Base-by-base conservation (phyloP, 1,140 invertebrate species). In the Nasonia vitripennis region DNA sequence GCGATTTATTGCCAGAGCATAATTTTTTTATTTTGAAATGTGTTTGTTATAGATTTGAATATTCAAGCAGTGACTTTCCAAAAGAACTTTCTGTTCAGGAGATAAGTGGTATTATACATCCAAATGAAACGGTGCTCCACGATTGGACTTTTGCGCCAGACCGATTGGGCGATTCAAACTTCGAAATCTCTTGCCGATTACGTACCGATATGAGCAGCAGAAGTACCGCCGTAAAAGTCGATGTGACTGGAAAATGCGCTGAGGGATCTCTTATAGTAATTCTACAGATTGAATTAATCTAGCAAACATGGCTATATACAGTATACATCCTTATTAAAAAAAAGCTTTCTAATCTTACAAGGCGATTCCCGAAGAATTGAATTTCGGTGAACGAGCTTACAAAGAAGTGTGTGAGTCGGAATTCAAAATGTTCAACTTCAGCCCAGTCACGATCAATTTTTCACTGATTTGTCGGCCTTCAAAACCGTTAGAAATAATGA, bases 401-500 rank as follows among this genome's bases (percentile, higher is more conserved):
- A 87, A 87, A 6, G 37, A 84, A 68, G 68, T 83, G 0, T 87
- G 81, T 75, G 80, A 78, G 41, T 67, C 88, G 14, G 84, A 77
- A 71, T 89, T 92, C 23, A 79, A 88, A 17, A 12, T 91, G 17
- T 89, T 87, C 55, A 92, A 92, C 84, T 87, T 87, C 31, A 90
- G 89, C 84, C 20, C 73, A 10, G 89, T 91, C 2, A 88, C 87
- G 14, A 88, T 92, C 23, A 78, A 87, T 75, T 92, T 88, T 75
- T 81, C 86, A 82, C 86, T 92, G 23, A 86, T 41, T 14, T 88
- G 81, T 37, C 74, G 45, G 0, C 77, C 88, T 31, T 41, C 51
- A 17, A 84, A 88, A 27, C 85, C 37, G 48, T 84, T 87, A 0
- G 73, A 86, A 37, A 74, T 74, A 2, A 48, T 89, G n/a, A 85